A percentile compares a stretch with the other conserved stretches of the same genome.
Evolutionary conservation across 2,113 vertebrate genomes (phyloP).

Genomic region (Pandion haliaetus): DNA sequence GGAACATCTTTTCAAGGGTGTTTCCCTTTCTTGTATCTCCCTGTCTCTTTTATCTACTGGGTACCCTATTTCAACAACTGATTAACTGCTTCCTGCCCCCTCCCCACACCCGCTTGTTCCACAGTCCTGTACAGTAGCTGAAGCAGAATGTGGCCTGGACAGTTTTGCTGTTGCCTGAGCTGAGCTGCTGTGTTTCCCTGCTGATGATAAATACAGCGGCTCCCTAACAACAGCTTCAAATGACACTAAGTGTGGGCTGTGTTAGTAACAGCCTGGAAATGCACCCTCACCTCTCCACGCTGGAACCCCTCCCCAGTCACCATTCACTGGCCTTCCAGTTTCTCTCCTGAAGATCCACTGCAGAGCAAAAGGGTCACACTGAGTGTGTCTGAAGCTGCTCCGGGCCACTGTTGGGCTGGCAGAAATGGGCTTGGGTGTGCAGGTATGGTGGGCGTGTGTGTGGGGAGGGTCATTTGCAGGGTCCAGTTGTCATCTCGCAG

Average conservation of each 20-base stretch:
- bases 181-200: not conserved
- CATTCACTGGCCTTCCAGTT: not conserved
- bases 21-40: not conserved
- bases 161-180: not conserved
- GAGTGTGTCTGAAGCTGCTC: not conserved
- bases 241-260: not conserved
- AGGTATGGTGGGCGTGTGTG: fast-evolving
- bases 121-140: not conserved
- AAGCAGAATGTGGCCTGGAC: not conserved
- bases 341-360: not conserved
- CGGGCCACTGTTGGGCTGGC: not conserved
- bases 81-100: not conserved
- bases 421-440: not conserved
- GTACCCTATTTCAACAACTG: not conserved
- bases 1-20: not conserved
- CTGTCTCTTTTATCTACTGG: not conserved
- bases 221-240: not conserved
- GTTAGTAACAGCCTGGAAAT: not conserved
- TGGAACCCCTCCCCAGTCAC: not conserved
- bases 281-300: not conserved
- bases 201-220: not conserved
- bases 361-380: not conserved
- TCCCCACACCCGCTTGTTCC: not conserved
- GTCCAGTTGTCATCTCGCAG: not conserved
- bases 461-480: not conserved